phyloP scores from a whole-genome alignment of 2,888 invertebrate genomes.

The Andrena bucephala region DNA sequence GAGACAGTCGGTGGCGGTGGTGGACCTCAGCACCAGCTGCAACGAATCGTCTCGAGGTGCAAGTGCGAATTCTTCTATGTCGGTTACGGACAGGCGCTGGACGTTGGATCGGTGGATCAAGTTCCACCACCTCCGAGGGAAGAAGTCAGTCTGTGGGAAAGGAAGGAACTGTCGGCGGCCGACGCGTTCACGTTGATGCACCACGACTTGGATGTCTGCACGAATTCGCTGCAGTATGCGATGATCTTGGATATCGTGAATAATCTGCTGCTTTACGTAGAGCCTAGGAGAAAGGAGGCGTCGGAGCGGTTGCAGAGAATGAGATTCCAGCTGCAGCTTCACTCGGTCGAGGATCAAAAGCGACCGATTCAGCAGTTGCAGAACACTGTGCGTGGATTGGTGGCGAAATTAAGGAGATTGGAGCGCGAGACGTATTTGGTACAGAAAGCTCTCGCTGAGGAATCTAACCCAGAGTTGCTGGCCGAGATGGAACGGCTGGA shows the following conservation, averaged over 20 bases:
- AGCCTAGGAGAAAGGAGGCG: constrained; percentile 97
- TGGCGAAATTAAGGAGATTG: constrained; percentile 93
- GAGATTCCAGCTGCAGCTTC: constrained; percentile 97
- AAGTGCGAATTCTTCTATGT: constrained; percentile 99
- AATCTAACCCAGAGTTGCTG: constrained; percentile 88
- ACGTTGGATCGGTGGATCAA: constrained; percentile 88
- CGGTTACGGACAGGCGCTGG: constrained; percentile 93
- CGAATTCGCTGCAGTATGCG: constrained; percentile 96
- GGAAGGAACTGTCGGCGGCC: constrained; percentile 92
- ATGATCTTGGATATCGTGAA: constrained; percentile 99
- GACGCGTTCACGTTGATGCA: constrained; percentile 99
- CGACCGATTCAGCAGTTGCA: constrained; percentile 96
- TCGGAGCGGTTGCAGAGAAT: constrained; percentile 95
- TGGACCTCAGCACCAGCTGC: constrained; percentile 88
- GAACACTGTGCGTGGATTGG: constrained; percentile 89
- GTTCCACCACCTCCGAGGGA: constrained; percentile 91
- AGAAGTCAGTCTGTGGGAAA: constrained; percentile 92
- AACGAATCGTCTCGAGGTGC: constrained; percentile 98
- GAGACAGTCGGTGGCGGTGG: constrained; percentile 94
- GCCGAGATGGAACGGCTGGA: constrained; percentile 91
- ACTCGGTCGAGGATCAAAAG: constrained; percentile 95
- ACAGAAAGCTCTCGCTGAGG: constrained; percentile 91
- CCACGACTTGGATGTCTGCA: constrained; percentile 99
- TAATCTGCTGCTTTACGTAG: constrained; percentile 97
- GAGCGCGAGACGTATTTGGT: constrained; percentile 96